A percentile compares a stretch with the other conserved stretches of the same genome.
Conservation (phyloP, 1,140 invertebrate genomes). For the Tetranychus urticae region DNA sequence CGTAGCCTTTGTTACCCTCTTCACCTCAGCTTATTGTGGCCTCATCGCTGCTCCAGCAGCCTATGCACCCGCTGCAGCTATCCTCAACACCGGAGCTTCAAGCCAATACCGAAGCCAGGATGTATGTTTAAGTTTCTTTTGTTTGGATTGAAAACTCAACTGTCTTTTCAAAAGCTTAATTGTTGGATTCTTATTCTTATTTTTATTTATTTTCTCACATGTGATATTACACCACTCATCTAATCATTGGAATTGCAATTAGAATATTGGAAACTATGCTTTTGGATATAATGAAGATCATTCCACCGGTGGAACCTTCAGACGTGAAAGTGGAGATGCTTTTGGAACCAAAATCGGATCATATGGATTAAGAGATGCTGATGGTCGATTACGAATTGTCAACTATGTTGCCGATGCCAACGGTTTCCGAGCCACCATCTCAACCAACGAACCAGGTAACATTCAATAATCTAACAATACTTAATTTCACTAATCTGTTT, state of each 20-base stretch:
- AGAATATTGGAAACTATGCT: constrained; percentile 15
- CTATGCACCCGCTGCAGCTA: neutral
- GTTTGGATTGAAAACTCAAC: too few relatives aligned
- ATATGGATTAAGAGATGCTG: constrained; percentile 15
- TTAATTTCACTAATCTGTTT: constrained; percentile 1
- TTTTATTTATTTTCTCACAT: neutral
- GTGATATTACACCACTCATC: too few relatives aligned
- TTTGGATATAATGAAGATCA: constrained; percentile 17
- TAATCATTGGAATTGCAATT: neutral
- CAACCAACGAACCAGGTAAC: constrained; percentile 11
- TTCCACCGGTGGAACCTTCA: constrained; percentile 14
- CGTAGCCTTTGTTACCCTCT: too few relatives aligned
- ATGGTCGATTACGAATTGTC: constrained; percentile 15
- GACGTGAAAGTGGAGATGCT: constrained; percentile 14
- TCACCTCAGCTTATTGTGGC: neutral
- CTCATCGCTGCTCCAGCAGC: neutral
- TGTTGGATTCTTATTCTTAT: neutral
- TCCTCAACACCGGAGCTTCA: constrained; percentile 10
- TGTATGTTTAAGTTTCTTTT: constrained; percentile 6
- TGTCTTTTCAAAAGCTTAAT: neutral
- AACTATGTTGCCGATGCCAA: constrained; percentile 17
- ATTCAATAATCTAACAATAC: neutral
- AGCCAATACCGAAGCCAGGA: constrained; percentile 13
- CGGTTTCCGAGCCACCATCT: constrained; percentile 15
- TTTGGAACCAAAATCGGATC: constrained; percentile 13